Evolutionary conservation across 2,113 vertebrate species (phyloP), one percentile per base, ranked within the genome.

Genomic region (Heterocephalus glaber): DNA sequence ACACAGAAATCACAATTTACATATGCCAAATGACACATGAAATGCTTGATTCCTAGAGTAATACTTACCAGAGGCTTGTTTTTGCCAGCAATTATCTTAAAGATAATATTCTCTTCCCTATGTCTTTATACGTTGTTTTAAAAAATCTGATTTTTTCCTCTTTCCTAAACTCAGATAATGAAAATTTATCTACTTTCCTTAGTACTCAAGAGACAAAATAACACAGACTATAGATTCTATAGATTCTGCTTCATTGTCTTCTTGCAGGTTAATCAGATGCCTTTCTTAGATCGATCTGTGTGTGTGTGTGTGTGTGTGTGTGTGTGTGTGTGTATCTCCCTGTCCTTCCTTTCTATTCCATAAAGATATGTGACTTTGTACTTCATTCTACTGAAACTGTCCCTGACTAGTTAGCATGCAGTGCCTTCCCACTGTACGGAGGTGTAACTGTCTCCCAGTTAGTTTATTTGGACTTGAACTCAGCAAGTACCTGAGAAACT

Each of bases 161-260:
- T 92, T 94, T 81, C 3, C 14, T 94, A 66, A 56, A 56, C 24
- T 94, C 47, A 90, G 28, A 63, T 82, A 92, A 93, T 72, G 41
- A 89, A 80, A 63, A 79, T 35, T 20, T 56, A 92, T 44, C 70
- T 1, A 11, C 38, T 12, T 14, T 81, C 7, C 7, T 28, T 81
- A 87, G 52, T 85, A 28, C 82, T 92, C 49, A 93, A 72, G 47
- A 30, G 33, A 95, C 54, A 93, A 54, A 30, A 68, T 77, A 54
- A 86, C 9, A 72, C 65, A 65, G 30, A 74, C 77, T 83, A 82
- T 47, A n/a, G 61, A 79, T 87, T 95, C 77, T 83, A 82, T 47
- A n/a, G 61, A 79, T 87, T 95, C 90, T 85, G 56, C 54, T 65
- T 92, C 44, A 12, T 20, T 68, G 5, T 38, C 65, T 92, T 70